These are phyloP conservation scores for Apis dorsata DNA, from an alignment of 1,140 invertebrate genomes.

Conservation along the genomic window DNA sequence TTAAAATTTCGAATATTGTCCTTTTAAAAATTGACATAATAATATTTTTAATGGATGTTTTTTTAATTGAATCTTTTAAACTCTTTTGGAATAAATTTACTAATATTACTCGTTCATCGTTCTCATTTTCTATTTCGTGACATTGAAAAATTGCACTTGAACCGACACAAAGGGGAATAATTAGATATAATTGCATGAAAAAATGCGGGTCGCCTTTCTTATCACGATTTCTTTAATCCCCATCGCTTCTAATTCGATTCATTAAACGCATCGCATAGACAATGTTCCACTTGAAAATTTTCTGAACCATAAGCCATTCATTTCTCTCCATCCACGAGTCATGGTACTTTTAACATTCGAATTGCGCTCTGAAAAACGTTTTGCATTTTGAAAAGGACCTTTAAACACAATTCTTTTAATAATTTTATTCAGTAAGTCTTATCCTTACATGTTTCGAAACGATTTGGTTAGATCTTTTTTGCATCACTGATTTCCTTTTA, in stretches of 20 bases:
- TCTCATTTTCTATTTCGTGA: neutral
- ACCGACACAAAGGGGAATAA: neutral
- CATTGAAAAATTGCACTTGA: neutral
- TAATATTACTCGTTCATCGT: neutral
- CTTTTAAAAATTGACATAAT: neutral
- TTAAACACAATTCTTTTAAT: neutral
- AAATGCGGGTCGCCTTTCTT: neutral
- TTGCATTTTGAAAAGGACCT: neutral
- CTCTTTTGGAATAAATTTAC: neutral
- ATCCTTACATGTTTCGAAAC: constrained; percentile 22
- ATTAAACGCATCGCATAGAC: neutral
- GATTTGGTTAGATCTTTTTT: constrained; percentile 40
- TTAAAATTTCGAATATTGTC: neutral
- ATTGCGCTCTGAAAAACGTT: neutral
- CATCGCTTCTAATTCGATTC: constrained; percentile 8
- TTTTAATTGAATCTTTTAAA: neutral
- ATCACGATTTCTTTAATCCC: constrained; percentile 1
- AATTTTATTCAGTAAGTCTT: neutral
- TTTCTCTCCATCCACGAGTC: neutral
- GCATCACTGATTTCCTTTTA: constrained; percentile 15
- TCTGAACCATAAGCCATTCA: neutral
- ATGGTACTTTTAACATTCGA: neutral
- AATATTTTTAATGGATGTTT: neutral
- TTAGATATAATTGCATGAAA: neutral
- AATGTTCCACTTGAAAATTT: neutral